These are phyloP conservation scores for Cephus sareptanus DNA, from an alignment of 2,888 invertebrate species.

Conservation along the genomic window DNA sequence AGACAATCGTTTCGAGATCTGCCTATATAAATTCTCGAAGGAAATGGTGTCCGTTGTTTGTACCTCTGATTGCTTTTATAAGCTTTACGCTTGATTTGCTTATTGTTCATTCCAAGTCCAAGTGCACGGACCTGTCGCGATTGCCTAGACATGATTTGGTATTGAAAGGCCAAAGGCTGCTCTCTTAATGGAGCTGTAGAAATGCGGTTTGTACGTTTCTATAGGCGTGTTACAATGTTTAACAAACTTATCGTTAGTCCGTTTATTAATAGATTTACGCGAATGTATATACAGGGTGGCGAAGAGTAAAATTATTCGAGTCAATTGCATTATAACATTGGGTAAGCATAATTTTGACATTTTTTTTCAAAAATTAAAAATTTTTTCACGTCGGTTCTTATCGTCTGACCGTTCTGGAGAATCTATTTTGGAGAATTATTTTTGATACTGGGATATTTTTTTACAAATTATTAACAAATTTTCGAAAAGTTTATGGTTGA, in stretches of 20 bases:
- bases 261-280: neutral
- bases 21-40: neutral
- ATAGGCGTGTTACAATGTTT: neutral
- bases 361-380: neutral
- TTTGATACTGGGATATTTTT: too few species aligned
- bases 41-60: neutral
- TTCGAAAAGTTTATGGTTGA: neutral
- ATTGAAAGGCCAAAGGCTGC: neutral
- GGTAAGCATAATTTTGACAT: neutral
- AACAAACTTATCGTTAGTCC: neutral
- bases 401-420: neutral
- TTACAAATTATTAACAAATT: neutral
- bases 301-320: neutral
- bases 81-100: slow-evolving; percentile 5
- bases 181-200: neutral
- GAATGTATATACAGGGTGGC: neutral
- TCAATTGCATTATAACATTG: neutral
- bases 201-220: neutral
- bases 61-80: neutral
- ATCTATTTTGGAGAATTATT: neutral
- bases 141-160: neutral
- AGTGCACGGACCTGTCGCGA: slow-evolving; percentile 2
- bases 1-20: neutral
- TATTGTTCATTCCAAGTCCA: slow-evolving; percentile 12
- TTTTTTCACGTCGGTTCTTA: neutral